These are phyloP conservation scores for Andricus grossulariae DNA, from an alignment of 1,140 invertebrate genomes.

Conservation along the genomic window DNA sequence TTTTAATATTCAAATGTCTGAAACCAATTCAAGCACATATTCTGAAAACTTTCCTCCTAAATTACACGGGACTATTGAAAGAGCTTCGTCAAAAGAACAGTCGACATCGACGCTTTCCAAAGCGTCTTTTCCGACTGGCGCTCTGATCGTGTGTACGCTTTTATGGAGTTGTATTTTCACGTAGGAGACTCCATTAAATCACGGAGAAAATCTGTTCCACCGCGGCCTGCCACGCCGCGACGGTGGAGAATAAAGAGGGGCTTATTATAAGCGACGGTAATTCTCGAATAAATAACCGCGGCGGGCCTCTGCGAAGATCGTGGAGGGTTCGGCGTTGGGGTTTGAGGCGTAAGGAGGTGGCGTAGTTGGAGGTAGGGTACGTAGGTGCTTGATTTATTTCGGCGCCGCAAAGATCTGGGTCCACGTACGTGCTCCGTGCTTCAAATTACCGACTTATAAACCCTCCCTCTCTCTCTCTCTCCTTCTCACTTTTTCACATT, in stretches of 20 bases:
- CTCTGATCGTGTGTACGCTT: conserved; percentile 40
- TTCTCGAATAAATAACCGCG: conserved; percentile 76
- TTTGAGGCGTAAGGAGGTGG: conserved; percentile 44
- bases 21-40: too few species aligned
- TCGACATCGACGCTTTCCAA: conserved; percentile 45
- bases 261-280: conserved; percentile 76
- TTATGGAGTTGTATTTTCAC: conserved; percentile 57
- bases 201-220: conserved; percentile 73
- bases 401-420: conserved; percentile 73
- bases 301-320: conserved; percentile 58
- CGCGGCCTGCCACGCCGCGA: conserved; percentile 60
- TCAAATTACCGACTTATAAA: conserved; percentile 77
- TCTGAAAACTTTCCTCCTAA: background rate
- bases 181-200: conserved; percentile 73
- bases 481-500: conserved; percentile 42
- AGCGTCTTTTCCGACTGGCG: conserved; percentile 33
- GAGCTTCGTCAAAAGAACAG: conserved; percentile 7
- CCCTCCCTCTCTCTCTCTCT: conserved; percentile 59
- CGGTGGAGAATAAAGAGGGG: conserved; percentile 73
- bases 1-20: too few species aligned
- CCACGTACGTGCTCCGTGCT: conserved; percentile 72
- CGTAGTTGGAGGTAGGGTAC: conserved; percentile 53
- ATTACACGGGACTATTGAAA: background rate
- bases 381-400: conserved; percentile 75
- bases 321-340: conserved; percentile 53